Evolutionary conservation across 2,888 invertebrate species (phyloP), one percentile per base, ranked within the genome.

Genomic region (Diarsia mendica): DNA sequence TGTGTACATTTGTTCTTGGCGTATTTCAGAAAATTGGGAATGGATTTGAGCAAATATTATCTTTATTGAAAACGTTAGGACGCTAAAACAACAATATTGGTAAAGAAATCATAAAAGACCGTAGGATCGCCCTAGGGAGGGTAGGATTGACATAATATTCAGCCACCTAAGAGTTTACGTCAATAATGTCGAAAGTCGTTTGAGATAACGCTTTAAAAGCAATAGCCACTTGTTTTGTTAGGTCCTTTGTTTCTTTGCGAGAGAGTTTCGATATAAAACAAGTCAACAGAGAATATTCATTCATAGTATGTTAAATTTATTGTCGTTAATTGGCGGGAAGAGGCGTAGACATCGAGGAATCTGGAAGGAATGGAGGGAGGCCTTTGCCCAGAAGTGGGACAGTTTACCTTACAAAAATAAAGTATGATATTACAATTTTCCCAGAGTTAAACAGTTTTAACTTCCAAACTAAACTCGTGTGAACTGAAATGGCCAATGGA

Each of bases 401-500:
- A 39, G 39, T 39, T 8, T 0, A 39, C 6, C 39, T 6, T 39
- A 39, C 8, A 48, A 48, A 48, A 48, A 48, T 11, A 13, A 28
- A 28, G 28, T 28, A 10, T 13, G 46, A 1, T 75, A n/a, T 67
- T 18, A 20, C 3, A 55, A n/a, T 39, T 67, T 28, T 53, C 11
- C 5, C 10, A 64, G n/a, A 15, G 23, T 8, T 18, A 60, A 28
- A 58, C 33, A 76, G n/a, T 55, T 44, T 60, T 49, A 58, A 80
- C 49, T 65, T n/a, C 6, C 51, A 48, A 53, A 82, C 33, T 11
- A 55, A 77, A 82, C 69, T 82, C 18, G 15, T 67, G 44, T 60
- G 51, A 63, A 53, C 61, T 69, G n/a, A 69, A 67, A 67, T 66
- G 28, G 65, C 74, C 74, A 79, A 63, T 83, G 33, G 67, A 79